phyloP scores from a whole-genome alignment of 2,113 vertebrate species.

The Psilopogon haemacephalus region DNA sequence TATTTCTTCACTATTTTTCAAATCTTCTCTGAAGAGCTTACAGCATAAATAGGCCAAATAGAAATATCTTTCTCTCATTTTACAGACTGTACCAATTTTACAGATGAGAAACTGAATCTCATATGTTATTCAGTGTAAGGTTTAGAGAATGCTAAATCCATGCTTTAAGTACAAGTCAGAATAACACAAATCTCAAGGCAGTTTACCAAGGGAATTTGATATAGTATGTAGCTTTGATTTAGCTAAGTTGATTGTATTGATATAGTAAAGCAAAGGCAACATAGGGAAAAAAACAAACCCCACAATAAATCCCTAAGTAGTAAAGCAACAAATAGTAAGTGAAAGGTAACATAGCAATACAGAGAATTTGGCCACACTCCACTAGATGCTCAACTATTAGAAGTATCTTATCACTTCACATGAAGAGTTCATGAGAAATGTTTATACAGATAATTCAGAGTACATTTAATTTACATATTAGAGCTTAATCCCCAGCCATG shows the following conservation, averaged over 20 bases:
- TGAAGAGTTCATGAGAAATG: neutral
- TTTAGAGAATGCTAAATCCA: neutral
- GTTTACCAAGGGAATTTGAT: neutral
- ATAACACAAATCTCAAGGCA: neutral
- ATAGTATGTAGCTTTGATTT: neutral
- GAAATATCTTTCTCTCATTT: neutral
- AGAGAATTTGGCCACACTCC: neutral
- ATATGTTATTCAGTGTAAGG: neutral
- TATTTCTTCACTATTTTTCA: neutral
- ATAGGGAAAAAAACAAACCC: neutral
- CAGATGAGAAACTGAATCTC: neutral
- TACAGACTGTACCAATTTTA: neutral
- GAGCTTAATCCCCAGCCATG: neutral
- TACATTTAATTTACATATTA: neutral
- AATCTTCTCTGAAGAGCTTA: neutral
- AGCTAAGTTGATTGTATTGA: neutral
- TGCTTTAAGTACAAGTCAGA: neutral
- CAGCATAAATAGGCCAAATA: neutral
- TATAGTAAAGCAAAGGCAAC: neutral
- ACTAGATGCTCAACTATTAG: neutral
- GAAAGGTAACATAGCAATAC: neutral
- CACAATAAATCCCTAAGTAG: neutral
- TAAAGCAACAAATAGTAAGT: neutral
- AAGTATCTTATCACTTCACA: neutral
- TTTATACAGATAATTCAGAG: neutral